phyloP scores from a whole-genome alignment of 2,113 vertebrate genomes.

The Agapornis roseicollis region DNA sequence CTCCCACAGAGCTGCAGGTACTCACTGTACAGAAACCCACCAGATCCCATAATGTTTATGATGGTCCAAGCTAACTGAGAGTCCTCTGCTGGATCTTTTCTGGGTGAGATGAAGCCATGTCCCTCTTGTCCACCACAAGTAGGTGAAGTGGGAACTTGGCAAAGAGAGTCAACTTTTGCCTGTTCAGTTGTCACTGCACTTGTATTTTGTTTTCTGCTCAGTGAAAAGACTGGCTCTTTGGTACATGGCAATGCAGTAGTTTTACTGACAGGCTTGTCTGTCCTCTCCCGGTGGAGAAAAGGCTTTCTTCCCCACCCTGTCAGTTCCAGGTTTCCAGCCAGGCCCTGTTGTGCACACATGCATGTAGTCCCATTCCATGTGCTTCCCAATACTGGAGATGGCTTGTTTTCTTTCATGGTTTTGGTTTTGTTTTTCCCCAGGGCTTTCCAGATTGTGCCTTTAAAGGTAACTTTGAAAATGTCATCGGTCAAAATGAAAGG shows the following conservation, averaged over 20 bases:
- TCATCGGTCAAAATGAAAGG: conserved; percentile 33
- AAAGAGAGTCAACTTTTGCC: background rate
- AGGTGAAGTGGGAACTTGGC: background rate
- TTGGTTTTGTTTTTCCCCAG: background rate
- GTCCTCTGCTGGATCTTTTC: background rate
- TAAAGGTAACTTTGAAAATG: conserved; percentile 59
- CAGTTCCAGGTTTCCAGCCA: background rate
- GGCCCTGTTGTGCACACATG: background rate
- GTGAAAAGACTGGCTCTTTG: background rate
- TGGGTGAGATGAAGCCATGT: background rate
- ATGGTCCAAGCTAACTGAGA: background rate
- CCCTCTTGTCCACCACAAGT: background rate
- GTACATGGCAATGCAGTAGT: background rate
- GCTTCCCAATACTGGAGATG: rapidly evolving
- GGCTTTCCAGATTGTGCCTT: background rate
- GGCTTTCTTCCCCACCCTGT: background rate
- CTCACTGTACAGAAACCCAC: background rate
- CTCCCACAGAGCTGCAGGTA: background rate
- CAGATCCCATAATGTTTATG: rapidly evolving
- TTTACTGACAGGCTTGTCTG: background rate
- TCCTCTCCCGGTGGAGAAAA: background rate
- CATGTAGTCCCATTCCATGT: background rate
- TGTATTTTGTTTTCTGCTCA: background rate
- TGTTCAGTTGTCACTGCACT: background rate
- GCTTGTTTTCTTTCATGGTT: background rate